Base-by-base conservation (phyloP, 2,888 invertebrate genomes). In the Aelia acuminata region DNA sequence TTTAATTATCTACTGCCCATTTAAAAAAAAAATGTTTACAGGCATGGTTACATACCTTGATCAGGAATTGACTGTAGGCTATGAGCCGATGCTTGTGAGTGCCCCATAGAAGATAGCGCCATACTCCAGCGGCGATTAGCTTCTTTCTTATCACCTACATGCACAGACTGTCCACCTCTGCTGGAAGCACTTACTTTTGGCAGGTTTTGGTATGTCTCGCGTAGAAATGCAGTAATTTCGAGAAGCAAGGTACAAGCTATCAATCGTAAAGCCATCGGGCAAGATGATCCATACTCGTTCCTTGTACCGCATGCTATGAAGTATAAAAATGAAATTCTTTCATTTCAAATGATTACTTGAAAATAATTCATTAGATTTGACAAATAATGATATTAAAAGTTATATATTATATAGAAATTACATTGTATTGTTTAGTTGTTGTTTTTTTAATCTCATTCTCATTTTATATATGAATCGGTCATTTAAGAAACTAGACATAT, bases 141-240 rank as follows among this genome's bases (percentile, higher is more conserved):
- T 92, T 97, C 94, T 95, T 96, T 93, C 96, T 91, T 97, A 96
- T 97, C 97, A 94, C 89, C 95, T 94, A 57, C 50, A 85, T 49
- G 89, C 85, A 39, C 87, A 84, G 20, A 85, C 84, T 26, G 57
- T n/a, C 39, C 88, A 84, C 84, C 87, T 84, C 89, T 48, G 20
- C 88, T 84, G 20, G 75, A 47, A 39, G 80, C 39, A 84, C 88
- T 88, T 39, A 89, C 84, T 89, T 91, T 91, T 47, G 91, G 91
- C 39, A 90, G 89, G 48, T 89, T 90, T 92, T 98, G 97, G 92
- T 99, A 99, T 0, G 98, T 98, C 93, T 99, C 99, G 26, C 99
- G 94, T 87, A 99, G 93, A 92, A 99, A 99, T 0, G 98, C 95
- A 0, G 99, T 99, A 89, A 99, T 98, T 94, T 99, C 99, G 91